phyloP scores from a whole-genome alignment of 2,113 vertebrate species.

The Tyto alba region DNA sequence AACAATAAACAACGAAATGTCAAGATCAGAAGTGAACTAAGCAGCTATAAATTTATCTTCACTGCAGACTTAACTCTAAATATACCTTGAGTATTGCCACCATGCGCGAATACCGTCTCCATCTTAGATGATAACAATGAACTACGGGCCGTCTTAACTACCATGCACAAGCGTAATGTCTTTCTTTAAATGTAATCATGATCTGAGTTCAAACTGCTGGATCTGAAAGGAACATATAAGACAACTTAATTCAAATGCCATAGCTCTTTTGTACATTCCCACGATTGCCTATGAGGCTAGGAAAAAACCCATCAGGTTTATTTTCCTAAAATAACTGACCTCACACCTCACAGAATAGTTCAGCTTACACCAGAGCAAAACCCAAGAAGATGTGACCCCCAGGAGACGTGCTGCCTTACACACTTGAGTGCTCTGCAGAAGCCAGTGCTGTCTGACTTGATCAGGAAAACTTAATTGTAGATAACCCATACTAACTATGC shows the following conservation, averaged over 20 bases:
- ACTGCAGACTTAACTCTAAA: background rate
- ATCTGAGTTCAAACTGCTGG: background rate
- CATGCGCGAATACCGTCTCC: background rate
- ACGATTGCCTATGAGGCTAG: background rate
- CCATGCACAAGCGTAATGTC: background rate
- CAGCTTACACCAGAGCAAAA: background rate
- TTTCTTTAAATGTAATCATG: background rate
- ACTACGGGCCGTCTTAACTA: background rate
- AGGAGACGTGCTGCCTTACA: background rate
- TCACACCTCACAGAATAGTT: background rate
- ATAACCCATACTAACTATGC: background rate
- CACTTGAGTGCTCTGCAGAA: background rate
- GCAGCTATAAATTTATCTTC: background rate
- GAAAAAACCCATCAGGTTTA: background rate
- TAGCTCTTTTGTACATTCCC: background rate
- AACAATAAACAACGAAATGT: background rate
- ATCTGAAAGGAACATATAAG: background rate
- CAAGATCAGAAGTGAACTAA: background rate
- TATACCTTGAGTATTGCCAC: background rate
- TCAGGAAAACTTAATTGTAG: background rate
- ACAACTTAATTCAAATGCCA: background rate
- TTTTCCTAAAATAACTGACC: background rate
- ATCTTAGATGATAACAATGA: background rate
- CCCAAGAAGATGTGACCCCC: background rate
- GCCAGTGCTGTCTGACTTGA: background rate